Evolutionary conservation across 2,888 invertebrate species (phyloP), one percentile per base, ranked within the genome.

Genomic region (Andrena camellia): DNA sequence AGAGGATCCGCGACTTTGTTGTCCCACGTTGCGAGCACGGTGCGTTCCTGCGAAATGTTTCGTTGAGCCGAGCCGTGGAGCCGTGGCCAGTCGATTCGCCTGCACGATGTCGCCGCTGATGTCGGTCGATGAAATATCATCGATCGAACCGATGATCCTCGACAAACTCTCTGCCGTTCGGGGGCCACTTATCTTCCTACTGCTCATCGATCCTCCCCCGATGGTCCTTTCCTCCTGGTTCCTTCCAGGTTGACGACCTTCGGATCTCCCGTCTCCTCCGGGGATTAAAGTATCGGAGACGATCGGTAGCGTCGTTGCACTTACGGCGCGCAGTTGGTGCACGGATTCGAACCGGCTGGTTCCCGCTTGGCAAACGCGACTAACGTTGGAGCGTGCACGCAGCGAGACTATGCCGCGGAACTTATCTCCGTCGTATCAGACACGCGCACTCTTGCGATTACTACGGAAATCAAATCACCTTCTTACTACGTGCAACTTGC

Each of bases 401-500:
- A 50, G n/a, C 8, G 35, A 54, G 6, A 50, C 48, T 59, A 23
- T 17, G 7, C 48, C 50, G 17, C 26, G 17, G 31, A 13, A 8
- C 26, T 64, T 54, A 54, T 54, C 54, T 20, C 62, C 63, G 74
- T 31, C 66, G 67, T 35, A 42, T 42, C 26, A 72, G 63, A 66
- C 60, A 59, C 69, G 68, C 52, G 67, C 81, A 69, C 77, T 78
- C 77, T 78, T 42, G 71, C 29, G 13, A 60, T 60, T 29, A 20
- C n/a, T n/a, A 59, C 23, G 54, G 29, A 7, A 59, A 75, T 74
- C 26, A 20, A 79, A 73, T 33, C 72, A 80, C 60, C 76, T 69
- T 54, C n/a, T 31, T 59, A 26, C 23, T 23, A 20, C 57, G 8
- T 78, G 50, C 63, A 86, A 91, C 90, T 86, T 90, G 87, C 92